Evolutionary conservation across 2,888 invertebrate genomes (phyloP), one percentile per base, ranked within the genome.

Genomic region (Dolomedes plantarius): DNA sequence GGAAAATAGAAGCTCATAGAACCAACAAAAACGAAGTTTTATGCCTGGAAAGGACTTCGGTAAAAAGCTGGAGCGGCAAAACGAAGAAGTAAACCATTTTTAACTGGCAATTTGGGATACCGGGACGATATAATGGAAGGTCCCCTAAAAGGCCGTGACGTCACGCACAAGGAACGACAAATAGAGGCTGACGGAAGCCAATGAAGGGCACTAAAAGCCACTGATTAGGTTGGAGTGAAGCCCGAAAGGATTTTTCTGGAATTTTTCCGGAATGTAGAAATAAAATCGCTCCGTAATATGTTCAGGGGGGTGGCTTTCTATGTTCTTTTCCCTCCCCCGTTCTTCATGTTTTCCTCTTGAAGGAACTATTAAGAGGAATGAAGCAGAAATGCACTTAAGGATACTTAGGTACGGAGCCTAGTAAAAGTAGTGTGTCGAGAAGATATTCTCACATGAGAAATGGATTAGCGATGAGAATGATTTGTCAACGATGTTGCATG

Each of bases 41-140:
- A 72, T 76, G 39, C 65, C 67, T 27, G 28, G 65, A 41, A 19
- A 32, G 23, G 31, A 56, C 31, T n/a, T 28, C 29, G 50, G 67
- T 39, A 68, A 68, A 68, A 36, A 32, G 68, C 27, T 23, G 39
- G 31, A 46, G 50, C 62, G 19, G 62, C 23, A 23, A 27, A 64
- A 39, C 56, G 56, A 36, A 62, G 31, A 28, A 76, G 82, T 76
- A 83, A 83, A 83, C 83, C 83, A 83, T 77, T 83, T 83, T 83
- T 83, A 83, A 83, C 83, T 83, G 83, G 83, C 83, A 83, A 83
- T 83, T 83, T 83, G 68, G 83, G 72, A 83, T 71, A 23, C 71
- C 77, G 77, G 83, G 83, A 83, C 67, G 83, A 67, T 83, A 83
- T 83, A 83, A 83, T 83, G 83, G 83, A 83, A 83, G 83, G 56